Evolutionary conservation across 64 coral and sea anemone genomes (phyloP), one percentile per base, ranked within the genome.

Genomic region (Dendronephthya gigantea): DNA sequence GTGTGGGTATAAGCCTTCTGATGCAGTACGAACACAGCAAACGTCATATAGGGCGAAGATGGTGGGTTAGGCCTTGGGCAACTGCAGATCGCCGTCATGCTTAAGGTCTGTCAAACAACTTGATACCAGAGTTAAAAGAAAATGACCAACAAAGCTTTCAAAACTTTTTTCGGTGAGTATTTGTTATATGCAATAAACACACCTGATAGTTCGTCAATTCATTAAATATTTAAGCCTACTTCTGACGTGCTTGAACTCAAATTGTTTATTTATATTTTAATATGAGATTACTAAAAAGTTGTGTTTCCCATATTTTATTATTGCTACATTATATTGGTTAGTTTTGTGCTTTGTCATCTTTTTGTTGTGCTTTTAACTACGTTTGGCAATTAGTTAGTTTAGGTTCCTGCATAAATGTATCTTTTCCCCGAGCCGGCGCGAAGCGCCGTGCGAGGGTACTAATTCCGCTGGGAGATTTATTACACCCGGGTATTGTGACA

Each of bases 101-200:
- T 74, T 29, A 74, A 74, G 68, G 68, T 74, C 68, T 74, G 25
- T 1, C 68, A 74, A 74, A 74, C 68, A 74, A 74, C 68, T n/a
- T 74, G 68, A 74, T 74, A 7, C 68, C 68, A 74, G 68, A 74
- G 68, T 74, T 74, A 28, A 74, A 74, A 74, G 33, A 74, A 74
- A 74, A 3, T 74, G 68, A 74, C 68, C 68, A 74, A 74, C 68
- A 74, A 74, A 74, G n/a, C 68, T 74, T 74, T 74, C 68, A 74
- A 74, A 74, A 74, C 25, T 74, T 74, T 74, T 74, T 74, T 2
- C 68, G 68, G 68, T 74, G 68, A 74, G 68, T 74, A 27, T 27
- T 74, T 74, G 68, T 74, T 74, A 74, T 74, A 74, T 74, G 23
- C 68, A 19, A 74, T 74, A 27, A 13, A 1, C 25, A 74, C 25